Base-by-base conservation (phyloP, 2,888 invertebrate genomes). In the Autographa pulchrina region DNA sequence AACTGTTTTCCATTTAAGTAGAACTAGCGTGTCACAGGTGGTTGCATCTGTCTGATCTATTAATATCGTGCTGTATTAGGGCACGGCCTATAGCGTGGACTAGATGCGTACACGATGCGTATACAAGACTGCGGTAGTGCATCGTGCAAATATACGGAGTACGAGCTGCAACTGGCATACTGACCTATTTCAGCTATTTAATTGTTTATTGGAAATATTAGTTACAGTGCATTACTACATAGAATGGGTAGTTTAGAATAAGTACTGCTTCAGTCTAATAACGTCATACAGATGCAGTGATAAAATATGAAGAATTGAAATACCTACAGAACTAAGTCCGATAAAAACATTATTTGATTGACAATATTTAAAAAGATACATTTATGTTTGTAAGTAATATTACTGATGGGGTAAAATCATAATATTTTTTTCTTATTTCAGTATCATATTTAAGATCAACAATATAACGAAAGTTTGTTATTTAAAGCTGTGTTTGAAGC, bases 71-170 rank as follows among this genome's bases (percentile, higher is more conserved):
- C 56, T 16, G 20, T 65, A 56, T 56, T 56, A 56, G 20, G 20
- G 3, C 20, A 56, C 38, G 18, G 38, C 31, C 16, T 41, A 31
- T 41, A 41, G 43, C 48, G 43, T 18, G 32, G 32, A 60, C 11
- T 59, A 56, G 54, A 32, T 13, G 35, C 20, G 13, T 16, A 16
- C 11, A 14, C 38, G 18, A 52, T 18, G 18, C 60, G 54, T 59
- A 62, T n/a, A 48, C 58, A 63, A 65, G 60, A 80, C 71, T 80
- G 63, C 77, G 80, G 80, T 61, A 76, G 77, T 80, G 56, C 71
- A 67, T 35, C 20, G 20, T 58, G 68, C 77, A 61, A 54, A 65
- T 65, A 68, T 76, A 68, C 60, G 66, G 58, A 43, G 35, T 52
- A 16, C 69, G 70, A 77, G 80, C 69, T 64, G 72, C 38, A 76